Conservation (phyloP, 2,797 vertebrate species). For the Acanthurus tractus region DNA sequence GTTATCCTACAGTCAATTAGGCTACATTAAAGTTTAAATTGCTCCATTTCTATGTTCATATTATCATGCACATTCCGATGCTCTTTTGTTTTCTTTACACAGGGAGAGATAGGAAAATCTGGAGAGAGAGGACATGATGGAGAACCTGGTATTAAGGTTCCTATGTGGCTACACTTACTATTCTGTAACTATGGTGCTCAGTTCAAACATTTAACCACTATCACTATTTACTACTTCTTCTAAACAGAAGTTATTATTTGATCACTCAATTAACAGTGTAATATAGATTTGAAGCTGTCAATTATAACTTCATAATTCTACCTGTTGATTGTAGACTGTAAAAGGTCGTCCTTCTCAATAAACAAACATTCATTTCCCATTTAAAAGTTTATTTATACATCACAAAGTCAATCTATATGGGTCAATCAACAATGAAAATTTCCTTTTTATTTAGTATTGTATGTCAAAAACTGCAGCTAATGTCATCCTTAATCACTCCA, state of each 20-base stretch:
- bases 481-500: background rate
- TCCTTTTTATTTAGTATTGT: background rate
- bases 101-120: constrained; percentile 85
- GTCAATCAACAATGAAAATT: background rate
- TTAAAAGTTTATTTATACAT: background rate
- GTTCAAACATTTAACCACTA: constrained; percentile 3
- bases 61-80: too few relatives aligned
- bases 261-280: background rate
- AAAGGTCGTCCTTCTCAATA: background rate
- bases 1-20: too few relatives aligned
- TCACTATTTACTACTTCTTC: background rate
- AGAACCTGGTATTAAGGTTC: constrained; percentile 89
- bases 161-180: constrained; percentile 73
- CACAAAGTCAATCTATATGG: background rate
- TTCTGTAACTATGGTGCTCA: constrained; percentile 21
- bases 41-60: too few relatives aligned
- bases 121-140: constrained; percentile 84
- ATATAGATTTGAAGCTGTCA: background rate
- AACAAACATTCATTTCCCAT: background rate
- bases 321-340: background rate
- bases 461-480: background rate
- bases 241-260: background rate
- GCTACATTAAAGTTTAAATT: too few relatives aligned
- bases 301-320: background rate
- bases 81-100: constrained; percentile 26